These are phyloP conservation scores for Lacerta viridis DNA, from an alignment of 2,797 vertebrate species.

Conservation along the genomic window DNA sequence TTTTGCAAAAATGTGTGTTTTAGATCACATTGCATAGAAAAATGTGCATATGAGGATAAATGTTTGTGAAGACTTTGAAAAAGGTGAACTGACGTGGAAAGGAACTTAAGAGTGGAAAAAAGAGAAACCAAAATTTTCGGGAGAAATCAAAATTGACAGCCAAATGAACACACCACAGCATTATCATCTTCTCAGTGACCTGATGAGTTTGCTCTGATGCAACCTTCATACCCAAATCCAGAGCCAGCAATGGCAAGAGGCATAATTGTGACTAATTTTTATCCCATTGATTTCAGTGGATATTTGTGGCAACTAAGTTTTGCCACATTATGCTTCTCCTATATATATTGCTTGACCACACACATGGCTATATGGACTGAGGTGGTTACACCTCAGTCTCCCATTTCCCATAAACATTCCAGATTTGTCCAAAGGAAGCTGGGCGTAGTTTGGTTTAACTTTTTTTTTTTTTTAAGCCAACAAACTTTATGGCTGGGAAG, in stretches of 20 bases:
- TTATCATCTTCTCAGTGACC: neutral
- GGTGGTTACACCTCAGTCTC: slow-evolving; percentile 2
- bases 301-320: neutral
- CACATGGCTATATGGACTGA: neutral
- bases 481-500: slow-evolving; percentile 66
- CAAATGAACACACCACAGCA: neutral
- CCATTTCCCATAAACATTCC: slow-evolving; percentile 58
- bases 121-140: too few relatives aligned
- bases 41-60: too few relatives aligned
- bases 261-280: neutral
- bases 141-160: too few relatives aligned
- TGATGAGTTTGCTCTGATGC: neutral
- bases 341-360: neutral
- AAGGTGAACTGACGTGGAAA: too few relatives aligned
- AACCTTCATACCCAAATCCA: neutral
- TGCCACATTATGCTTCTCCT: neutral
- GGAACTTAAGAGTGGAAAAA: too few relatives aligned
- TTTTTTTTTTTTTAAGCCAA: neutral
- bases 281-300: neutral
- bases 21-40: too few relatives aligned
- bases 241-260: neutral
- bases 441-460: slow-evolving; percentile 14
- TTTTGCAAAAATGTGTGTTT: too few relatives aligned
- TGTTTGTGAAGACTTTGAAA: too few relatives aligned
- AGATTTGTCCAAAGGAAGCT: slow-evolving; percentile 25